Evolutionary conservation across 2,888 invertebrate species (phyloP), one percentile per base, ranked within the genome.

Genomic region (Zaprionus bogoriensis): DNA sequence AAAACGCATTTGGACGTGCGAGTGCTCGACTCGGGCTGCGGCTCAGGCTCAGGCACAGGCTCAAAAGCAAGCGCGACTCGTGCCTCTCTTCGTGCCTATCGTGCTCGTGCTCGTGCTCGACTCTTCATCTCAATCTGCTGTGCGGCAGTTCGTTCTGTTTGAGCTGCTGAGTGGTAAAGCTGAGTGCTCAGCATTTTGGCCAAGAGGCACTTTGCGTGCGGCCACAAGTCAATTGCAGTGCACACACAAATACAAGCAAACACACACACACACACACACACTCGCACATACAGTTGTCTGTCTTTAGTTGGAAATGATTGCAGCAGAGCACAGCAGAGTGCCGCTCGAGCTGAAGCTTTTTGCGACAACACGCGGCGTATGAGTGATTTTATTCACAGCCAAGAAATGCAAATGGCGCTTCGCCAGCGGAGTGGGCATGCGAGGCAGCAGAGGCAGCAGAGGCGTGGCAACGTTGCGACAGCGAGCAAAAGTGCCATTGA

Each of bases 151-250:
- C 14, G 1, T 39, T 32, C 52, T 60, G 57, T 68, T 39, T 62
- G 69, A 57, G 23, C 25, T 75, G 57, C 22, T 55, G 52, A 64
- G 65, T 75, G 71, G 47, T 17, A 45, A 54, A 27, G 22, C 50
- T 68, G 52, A 70, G 82, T 71, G 71, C 67, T 71, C 54, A 39
- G 53, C 78, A 68, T 84, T 84, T 87, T 81, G 55, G 87, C 62
- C 67, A 62, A 77, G 78, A 50, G 68, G 71, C 82, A 81, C 85
- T 80, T 81, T 63, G 87, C 70, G 39, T 66, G 61, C 46, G 59
- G 64, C 62, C 79, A 70, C 72, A 82, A 73, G 74, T 83, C 81
- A 80, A 80, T 70, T 81, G 77, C 45, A 60, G n/a, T 48, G 64
- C 53, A 81, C 42, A 55, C 42, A 60, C 50, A 48, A 36, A 63